Base-by-base conservation (phyloP, 2,888 invertebrate genomes). In the Glyphotaelius pellucidus region DNA sequence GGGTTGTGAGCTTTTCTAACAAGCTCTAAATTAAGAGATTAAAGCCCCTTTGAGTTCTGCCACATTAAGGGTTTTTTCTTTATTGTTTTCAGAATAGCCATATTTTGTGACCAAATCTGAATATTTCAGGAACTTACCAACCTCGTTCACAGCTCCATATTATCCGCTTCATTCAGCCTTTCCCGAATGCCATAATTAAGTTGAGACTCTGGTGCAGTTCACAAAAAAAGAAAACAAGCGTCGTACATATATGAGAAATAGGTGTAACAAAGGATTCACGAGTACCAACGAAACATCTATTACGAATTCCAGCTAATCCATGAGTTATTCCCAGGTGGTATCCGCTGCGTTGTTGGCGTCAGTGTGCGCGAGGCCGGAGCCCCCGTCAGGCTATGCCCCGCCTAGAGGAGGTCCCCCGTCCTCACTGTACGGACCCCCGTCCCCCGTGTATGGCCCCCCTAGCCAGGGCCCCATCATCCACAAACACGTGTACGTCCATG, bases 401-500 rank as follows among this genome's bases (percentile, higher is more conserved):
- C 97, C 97, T 3, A 67, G 67, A 25, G 67, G 67, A 15, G 67
- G 67, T 25, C 7, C 67, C 67, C 67, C 67, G 67, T 95, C 96
- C 1, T 95, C 95, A 90, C 95, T 95, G 80, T 96, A 96, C 94
- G 96, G 96, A 25, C 95, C 95, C 3, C 97, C 97, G 3, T 95
- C 96, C 0, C 96, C 97, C 3, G 97, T 97, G 94, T 98, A 98
- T 94, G 98, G 98, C 31, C 97, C 97, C 12, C 98, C 98, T 1
- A 96, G 96, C 93, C 97, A 97, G 94, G 97, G 97, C 92, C 98
- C 98, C 91, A 97, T 98, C 81, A 97, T 98, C 90, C 98, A 98
- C 95, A 98, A 98, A 95, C 98, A 98, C 95, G 98, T 98, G 25
- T 98, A 98, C 95, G 98, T 98, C 31, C 98, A 98, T 95, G 98